Evolutionary conservation across 2,888 invertebrate genomes (phyloP).

Genomic region (Drosophila ezoana): DNA sequence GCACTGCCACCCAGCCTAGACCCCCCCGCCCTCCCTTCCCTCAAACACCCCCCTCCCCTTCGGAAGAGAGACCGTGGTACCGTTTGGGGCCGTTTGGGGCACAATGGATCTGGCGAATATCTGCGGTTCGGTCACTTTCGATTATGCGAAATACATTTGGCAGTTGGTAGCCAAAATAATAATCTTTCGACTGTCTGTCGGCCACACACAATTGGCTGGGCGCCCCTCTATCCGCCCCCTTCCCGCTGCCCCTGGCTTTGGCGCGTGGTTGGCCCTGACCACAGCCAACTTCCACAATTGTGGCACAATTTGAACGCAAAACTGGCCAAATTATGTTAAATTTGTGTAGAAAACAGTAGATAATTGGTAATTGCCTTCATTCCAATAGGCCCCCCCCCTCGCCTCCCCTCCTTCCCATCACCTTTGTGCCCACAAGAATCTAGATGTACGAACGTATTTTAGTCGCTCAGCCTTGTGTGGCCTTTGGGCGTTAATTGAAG

Average conservation of each 20-base stretch:
- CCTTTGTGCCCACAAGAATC: conserved; percentile 36
- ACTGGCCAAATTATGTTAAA: conserved; percentile 81
- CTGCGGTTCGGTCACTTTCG: conserved; percentile 79
- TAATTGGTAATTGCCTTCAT: conserved; percentile 81
- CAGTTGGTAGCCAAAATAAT: conserved; percentile 77
- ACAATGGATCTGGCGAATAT: conserved; percentile 72
- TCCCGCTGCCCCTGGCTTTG: conserved; percentile 2
- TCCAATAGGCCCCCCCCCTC: conserved; percentile 41
- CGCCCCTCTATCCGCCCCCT: not conserved
- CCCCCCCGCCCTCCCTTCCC: conserved; percentile 13
- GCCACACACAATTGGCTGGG: conserved; percentile 60
- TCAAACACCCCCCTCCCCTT: not conserved
- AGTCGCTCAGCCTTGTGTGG: conserved; percentile 49
- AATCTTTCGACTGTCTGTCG: conserved; percentile 58
- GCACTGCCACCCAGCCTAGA: conserved; percentile 5
- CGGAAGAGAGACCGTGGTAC: conserved; percentile 25
- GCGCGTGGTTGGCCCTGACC: conserved; percentile 75
- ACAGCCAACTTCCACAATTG: conserved; percentile 80
- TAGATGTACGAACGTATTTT: conserved; percentile 40
- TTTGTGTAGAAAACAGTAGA: conserved; percentile 82
- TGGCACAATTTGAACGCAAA: conserved; percentile 80
- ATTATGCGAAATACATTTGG: conserved; percentile 78
- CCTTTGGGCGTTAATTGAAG: conserved; percentile 75
- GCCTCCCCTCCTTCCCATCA: not conserved
- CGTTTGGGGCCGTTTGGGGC: conserved; percentile 26